phyloP scores from a whole-genome alignment of 2,888 invertebrate species.

The Troides oblongomaculatus region DNA sequence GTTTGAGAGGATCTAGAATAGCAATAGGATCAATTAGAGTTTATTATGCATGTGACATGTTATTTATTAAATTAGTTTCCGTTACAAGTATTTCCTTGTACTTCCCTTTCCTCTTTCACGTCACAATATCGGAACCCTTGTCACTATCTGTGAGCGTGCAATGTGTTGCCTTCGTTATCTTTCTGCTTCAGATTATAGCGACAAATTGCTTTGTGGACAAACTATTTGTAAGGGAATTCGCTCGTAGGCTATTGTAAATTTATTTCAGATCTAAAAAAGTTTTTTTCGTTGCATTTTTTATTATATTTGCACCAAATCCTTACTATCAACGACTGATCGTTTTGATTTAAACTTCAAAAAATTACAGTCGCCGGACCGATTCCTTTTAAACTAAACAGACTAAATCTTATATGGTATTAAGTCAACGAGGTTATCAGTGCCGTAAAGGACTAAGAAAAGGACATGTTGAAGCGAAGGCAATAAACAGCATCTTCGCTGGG shows the following conservation, averaged over 20 bases:
- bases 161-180: conserved; percentile 23
- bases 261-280: not conserved
- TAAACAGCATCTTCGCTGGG: no score
- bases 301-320: not conserved
- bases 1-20: no score
- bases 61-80: not conserved
- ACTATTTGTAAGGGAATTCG: conserved; percentile 14
- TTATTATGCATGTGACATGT: no score
- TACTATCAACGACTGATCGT: not conserved
- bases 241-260: not conserved
- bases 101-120: conserved; percentile 4
- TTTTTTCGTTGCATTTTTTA: not conserved
- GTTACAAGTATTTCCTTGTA: conserved; percentile 11
- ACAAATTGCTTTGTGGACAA: conserved; percentile 25
- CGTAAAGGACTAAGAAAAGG: no score
- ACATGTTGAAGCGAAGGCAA: no score
- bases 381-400: no score
- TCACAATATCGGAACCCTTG: conserved; percentile 23
- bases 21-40: no score
- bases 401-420: no score
- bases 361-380: no score
- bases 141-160: conserved; percentile 23
- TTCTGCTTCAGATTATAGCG: conserved; percentile 25
- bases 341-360: no score
- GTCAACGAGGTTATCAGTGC: no score